A percentile compares a stretch with the other conserved stretches of the same genome.
phyloP scores from a whole-genome alignment of 37 sponge, comb jelly and placozoan genomes.

The Axinella damicornis region DNA sequence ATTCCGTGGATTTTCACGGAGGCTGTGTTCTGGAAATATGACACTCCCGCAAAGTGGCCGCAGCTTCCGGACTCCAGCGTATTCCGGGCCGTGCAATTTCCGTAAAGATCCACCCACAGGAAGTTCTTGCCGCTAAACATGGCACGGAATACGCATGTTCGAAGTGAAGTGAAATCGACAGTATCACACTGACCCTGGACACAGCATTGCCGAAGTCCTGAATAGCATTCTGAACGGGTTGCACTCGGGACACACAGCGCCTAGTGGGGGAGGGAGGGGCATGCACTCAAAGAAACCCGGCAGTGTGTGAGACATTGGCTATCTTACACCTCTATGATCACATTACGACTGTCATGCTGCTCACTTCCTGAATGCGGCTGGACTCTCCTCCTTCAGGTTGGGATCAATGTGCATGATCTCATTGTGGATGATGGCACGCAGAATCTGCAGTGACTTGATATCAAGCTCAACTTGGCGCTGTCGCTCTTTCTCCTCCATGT shows the following conservation, averaged over 20 bases:
- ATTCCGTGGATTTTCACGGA: no score
- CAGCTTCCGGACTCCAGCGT: no score
- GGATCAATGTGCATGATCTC: conserved; percentile 76
- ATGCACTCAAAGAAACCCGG: no score
- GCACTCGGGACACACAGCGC: not conserved
- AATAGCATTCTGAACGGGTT: conserved; percentile 53
- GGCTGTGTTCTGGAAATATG: no score
- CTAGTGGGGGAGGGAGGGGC: not conserved
- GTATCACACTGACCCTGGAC: conserved; percentile 18
- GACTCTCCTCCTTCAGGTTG: conserved; percentile 49
- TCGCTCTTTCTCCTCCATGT: conserved; percentile 30
- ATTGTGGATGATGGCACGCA: conserved; percentile 81
- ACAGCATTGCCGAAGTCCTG: conserved; percentile 55
- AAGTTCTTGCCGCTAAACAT: no score
- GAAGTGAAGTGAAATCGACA: no score
- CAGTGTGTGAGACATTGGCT: no score
- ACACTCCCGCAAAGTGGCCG: no score
- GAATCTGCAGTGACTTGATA: conserved; percentile 66
- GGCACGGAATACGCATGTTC: no score
- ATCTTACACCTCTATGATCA: no score
- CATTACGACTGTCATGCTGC: not conserved
- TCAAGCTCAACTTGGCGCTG: conserved; percentile 38
- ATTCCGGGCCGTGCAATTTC: no score
- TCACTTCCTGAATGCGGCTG: conserved; percentile 30
- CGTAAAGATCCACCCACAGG: no score